Conservation (phyloP, 2,888 invertebrate genomes). For the Epinotia brunnichana region DNA sequence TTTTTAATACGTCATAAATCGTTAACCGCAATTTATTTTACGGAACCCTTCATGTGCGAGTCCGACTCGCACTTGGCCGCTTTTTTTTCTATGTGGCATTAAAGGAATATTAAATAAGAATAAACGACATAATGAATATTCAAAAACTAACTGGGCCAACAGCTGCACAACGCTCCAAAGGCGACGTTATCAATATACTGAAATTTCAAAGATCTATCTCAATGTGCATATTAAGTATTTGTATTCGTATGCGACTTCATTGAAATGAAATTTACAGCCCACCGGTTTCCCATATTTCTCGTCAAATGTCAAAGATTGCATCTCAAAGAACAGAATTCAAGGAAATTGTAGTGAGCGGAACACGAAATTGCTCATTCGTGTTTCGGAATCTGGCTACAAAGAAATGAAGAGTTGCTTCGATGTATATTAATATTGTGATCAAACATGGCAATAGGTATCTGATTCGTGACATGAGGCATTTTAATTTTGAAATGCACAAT, state of each 20-base stretch:
- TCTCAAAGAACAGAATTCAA: slow-evolving; percentile 32
- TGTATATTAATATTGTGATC: not conserved
- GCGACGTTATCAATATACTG: not conserved
- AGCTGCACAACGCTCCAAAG: not conserved
- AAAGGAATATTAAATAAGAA: no score
- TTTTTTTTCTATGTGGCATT: no score
- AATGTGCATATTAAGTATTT: not conserved
- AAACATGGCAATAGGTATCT: not conserved
- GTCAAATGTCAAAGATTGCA: slow-evolving; percentile 32
- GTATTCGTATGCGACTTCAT: slow-evolving; percentile 19
- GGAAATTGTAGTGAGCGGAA: slow-evolving; percentile 3
- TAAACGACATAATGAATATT: no score
- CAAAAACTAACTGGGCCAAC: no score
- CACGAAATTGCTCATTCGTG: slow-evolving; percentile 15
- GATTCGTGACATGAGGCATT: no score
- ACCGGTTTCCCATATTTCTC: slow-evolving; percentile 35
- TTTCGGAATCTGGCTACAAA: not conserved
- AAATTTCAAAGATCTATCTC: not conserved
- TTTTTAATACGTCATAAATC: no score
- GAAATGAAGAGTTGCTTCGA: not conserved
- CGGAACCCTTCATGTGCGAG: no score
- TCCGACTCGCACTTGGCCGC: no score
- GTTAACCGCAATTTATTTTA: no score
- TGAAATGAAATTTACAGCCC: slow-evolving; percentile 40
- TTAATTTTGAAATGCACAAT: no score